These are phyloP conservation scores for Physocephala rufipes DNA, from an alignment of 2,888 invertebrate genomes.

Conservation along the genomic window DNA sequence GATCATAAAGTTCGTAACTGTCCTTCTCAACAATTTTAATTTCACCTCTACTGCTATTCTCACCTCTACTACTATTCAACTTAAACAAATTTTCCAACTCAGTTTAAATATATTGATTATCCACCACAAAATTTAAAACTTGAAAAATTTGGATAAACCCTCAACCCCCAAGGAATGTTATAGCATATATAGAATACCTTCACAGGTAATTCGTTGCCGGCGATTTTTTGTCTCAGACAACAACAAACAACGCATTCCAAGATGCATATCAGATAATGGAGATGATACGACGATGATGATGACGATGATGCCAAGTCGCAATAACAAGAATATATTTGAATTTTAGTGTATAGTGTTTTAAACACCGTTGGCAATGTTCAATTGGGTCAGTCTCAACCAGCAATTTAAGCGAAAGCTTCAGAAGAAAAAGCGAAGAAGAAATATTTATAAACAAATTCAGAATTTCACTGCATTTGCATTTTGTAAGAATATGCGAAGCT, in stretches of 20 bases:
- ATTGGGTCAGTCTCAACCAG: background rate
- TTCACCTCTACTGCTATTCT: too few species aligned
- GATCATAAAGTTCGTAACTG: too few species aligned
- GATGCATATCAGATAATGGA: slow-evolving; percentile 3
- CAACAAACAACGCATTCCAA: slow-evolving; percentile 22
- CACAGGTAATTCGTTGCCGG: too few species aligned
- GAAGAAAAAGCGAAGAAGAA: background rate
- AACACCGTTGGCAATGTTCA: background rate
- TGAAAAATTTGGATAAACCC: too few species aligned
- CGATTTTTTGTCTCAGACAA: background rate
- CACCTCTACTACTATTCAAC: too few species aligned
- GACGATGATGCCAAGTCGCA: background rate
- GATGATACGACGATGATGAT: background rate
- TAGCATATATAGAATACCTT: too few species aligned
- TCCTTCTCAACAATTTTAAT: too few species aligned
- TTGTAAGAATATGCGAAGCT: background rate
- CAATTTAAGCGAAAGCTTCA: background rate
- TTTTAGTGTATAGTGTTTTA: background rate
- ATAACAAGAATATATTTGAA: background rate
- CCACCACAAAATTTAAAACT: too few species aligned
- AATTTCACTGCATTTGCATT: slow-evolving; percentile 1
- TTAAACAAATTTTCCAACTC: too few species aligned
- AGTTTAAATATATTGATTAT: too few species aligned
- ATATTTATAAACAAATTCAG: background rate
- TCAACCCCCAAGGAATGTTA: too few species aligned